These are phyloP conservation scores for Diploscapter pachys DNA, from an alignment of 1,140 invertebrate genomes.

Conservation along the genomic window DNA sequence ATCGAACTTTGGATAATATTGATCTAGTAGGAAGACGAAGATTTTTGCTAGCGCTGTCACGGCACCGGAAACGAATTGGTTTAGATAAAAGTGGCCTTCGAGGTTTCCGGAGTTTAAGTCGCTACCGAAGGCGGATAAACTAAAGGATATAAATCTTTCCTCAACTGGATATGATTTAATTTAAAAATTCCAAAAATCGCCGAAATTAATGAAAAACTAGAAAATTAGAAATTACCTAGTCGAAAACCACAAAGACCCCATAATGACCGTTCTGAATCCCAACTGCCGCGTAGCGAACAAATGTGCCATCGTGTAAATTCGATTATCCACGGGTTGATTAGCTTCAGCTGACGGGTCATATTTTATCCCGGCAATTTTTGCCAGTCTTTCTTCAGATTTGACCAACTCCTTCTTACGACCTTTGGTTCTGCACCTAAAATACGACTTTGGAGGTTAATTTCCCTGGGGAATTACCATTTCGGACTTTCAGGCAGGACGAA, in stretches of 20 bases:
- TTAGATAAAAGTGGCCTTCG: conserved; percentile 25
- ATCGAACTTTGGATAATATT: no score
- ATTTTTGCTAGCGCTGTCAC: conserved; percentile 24
- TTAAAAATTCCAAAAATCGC: no score
- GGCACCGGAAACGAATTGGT: conserved; percentile 18
- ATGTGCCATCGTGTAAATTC: conserved; percentile 24
- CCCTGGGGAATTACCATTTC: conserved; percentile 8
- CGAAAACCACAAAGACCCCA: conserved; percentile 26
- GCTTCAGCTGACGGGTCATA: background rate
- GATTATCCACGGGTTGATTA: background rate
- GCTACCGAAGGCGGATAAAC: conserved; percentile 24
- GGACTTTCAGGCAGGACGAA: conserved; percentile 23
- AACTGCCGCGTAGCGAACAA: conserved; percentile 11
- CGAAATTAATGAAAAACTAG: background rate
- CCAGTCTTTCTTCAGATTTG: conserved; percentile 8
- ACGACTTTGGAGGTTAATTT: background rate
- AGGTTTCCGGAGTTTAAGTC: conserved; percentile 29
- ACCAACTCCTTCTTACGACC: conserved; percentile 3
- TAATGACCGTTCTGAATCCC: conserved; percentile 18
- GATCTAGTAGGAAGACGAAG: background rate
- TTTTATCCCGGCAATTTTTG: conserved; percentile 6
- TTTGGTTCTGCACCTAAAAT: conserved; percentile 25
- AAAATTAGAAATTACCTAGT: background rate
- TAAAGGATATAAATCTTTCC: background rate
- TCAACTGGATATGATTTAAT: no score